Conservation (phyloP, 2,113 vertebrate species). For the Trematocara nigrifrons region DNA sequence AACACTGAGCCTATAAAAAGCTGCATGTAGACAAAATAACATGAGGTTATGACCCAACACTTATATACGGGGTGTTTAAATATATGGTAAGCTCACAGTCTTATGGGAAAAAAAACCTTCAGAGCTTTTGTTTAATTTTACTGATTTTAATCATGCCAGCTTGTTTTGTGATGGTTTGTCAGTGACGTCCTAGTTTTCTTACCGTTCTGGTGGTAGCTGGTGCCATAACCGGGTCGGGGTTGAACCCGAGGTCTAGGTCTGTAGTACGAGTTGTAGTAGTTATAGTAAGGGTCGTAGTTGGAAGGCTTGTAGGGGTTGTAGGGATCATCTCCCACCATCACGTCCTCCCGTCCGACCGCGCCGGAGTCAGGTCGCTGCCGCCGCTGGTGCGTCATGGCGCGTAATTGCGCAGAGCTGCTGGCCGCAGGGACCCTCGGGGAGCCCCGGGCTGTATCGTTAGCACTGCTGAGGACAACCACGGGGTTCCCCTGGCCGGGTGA, state of each 20-base stretch:
- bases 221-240: conserved; percentile 80
- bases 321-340: conserved; percentile 88
- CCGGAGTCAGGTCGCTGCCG: conserved; percentile 6
- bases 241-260: conserved; percentile 71
- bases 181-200: not conserved
- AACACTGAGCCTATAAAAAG: not conserved
- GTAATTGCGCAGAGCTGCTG: conserved; percentile 26
- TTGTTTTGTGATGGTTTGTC: not conserved
- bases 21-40: not conserved
- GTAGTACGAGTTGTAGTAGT: conserved; percentile 89
- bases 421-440: conserved; percentile 36
- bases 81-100: rapidly evolving
- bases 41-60: not conserved
- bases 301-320: conserved; percentile 86
- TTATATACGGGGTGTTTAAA: not conserved
- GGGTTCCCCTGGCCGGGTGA: conserved; percentile 6
- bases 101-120: rapidly evolving
- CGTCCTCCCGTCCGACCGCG: conserved; percentile 62
- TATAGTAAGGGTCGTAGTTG: conserved; percentile 89
- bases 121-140: not conserved
- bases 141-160: not conserved
- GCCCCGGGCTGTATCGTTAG: conserved; percentile 34
- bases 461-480: conserved; percentile 52
- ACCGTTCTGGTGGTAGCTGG: conserved; percentile 87
- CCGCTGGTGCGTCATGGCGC: conserved; percentile 28